These are phyloP conservation scores for Caenorhabditis panamensis DNA, from an alignment of 2,888 invertebrate species.

Conservation along the genomic window DNA sequence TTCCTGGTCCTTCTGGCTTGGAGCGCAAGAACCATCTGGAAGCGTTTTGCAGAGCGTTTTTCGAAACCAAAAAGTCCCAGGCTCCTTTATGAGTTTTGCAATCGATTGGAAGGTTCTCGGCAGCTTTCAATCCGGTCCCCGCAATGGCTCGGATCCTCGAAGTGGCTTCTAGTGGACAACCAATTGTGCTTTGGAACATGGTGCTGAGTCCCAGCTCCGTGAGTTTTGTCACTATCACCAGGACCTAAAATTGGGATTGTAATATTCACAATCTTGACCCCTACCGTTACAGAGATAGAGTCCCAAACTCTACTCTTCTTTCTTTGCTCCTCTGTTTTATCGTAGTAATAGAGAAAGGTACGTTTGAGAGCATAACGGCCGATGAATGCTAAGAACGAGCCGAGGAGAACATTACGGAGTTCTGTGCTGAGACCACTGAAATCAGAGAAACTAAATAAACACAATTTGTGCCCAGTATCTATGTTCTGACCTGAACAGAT, in stretches of 20 bases:
- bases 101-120: background rate
- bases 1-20: background rate
- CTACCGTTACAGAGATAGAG: background rate
- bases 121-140: constrained; percentile 84
- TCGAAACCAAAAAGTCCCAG: constrained; percentile 3
- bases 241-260: constrained; percentile 14
- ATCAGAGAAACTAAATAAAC: too few species aligned
- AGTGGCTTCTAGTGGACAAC: constrained; percentile 91
- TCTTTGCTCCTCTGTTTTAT: constrained; percentile 25
- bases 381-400: constrained; percentile 87
- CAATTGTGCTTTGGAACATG: constrained; percentile 87
- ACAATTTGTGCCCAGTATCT: background rate
- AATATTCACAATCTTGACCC: background rate
- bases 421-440: constrained; percentile 92
- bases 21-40: constrained; percentile 25
- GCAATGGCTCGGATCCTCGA: constrained; percentile 33
- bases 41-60: constrained; percentile 11
- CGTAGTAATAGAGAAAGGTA: constrained; percentile 28
- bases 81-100: constrained; percentile 11
- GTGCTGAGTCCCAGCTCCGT: constrained; percentile 84
- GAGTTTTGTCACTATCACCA: constrained; percentile 39
- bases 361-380: constrained; percentile 81
- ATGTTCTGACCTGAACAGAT: constrained; percentile 83
- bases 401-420: constrained; percentile 89
- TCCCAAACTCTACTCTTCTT: background rate